A percentile compares a stretch with the other conserved stretches of the same genome.
Conservation (phyloP, 2,888 invertebrate species). For the Acleris laterana region DNA sequence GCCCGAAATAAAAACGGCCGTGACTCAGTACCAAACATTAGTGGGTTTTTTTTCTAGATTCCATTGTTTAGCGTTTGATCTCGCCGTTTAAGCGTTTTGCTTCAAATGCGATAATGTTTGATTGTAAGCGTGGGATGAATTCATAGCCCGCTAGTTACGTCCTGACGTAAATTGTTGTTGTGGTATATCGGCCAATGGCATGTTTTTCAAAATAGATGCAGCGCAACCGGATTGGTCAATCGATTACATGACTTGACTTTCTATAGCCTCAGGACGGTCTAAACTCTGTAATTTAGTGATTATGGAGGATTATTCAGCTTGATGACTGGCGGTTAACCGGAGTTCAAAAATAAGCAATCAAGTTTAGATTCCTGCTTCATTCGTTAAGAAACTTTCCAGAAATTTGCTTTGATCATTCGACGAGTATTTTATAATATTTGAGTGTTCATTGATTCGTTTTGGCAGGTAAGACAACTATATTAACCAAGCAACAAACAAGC, state of each 20-base stretch:
- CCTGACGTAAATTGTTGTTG: conserved; percentile 13
- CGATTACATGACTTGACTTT: conserved; percentile 7
- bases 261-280: neutral
- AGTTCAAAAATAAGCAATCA: neutral
- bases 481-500: no score
- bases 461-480: no score
- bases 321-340: neutral
- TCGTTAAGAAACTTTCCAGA: no score
- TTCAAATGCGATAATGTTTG: conserved; percentile 11
- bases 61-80: conserved; percentile 35
- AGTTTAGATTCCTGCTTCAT: neutral
- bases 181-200: conserved; percentile 11
- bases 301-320: neutral
- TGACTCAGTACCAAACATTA: conserved; percentile 55
- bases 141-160: neutral
- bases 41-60: conserved; percentile 41
- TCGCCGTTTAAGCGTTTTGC: conserved; percentile 24
- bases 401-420: no score
- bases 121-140: conserved; percentile 24
- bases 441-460: no score
- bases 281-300: neutral
- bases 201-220: conserved; percentile 9
- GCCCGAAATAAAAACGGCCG: conserved; percentile 53
- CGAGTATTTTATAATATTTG: no score
- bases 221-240: conserved; percentile 1